phyloP scores from a whole-genome alignment of 1,140 invertebrate genomes.

The Cydia pomonella region DNA sequence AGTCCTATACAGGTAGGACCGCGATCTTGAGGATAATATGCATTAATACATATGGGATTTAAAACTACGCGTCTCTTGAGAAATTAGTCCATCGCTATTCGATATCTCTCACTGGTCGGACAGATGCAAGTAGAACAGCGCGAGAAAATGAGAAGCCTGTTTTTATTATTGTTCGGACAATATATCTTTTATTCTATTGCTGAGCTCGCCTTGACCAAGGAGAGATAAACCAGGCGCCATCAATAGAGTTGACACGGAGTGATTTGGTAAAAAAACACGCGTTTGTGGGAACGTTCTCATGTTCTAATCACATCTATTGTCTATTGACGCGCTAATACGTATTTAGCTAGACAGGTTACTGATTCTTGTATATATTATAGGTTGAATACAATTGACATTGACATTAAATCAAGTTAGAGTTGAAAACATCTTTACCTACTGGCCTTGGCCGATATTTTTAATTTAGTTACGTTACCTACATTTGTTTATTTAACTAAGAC shows the following conservation, averaged over 20 bases:
- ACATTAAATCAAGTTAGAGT: background rate
- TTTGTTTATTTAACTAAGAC: too few species aligned
- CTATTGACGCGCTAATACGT: background rate
- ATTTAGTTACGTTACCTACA: too few species aligned
- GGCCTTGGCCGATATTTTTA: background rate
- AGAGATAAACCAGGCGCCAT: background rate
- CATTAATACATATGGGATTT: too few species aligned
- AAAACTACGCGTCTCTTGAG: too few species aligned
- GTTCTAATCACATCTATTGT: conserved; percentile 13
- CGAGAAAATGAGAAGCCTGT: too few species aligned
- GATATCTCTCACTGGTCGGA: too few species aligned
- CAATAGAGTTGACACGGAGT: background rate
- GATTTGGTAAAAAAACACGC: conserved; percentile 8
- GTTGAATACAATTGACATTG: background rate
- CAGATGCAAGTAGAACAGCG: too few species aligned
- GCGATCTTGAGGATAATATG: too few species aligned
- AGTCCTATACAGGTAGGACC: too few species aligned
- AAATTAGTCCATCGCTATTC: too few species aligned
- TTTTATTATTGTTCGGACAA: too few species aligned
- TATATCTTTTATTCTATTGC: too few species aligned
- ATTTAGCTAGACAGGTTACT: conserved; percentile 15
- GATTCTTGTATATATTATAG: background rate
- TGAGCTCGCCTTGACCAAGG: background rate
- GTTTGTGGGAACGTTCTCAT: conserved; percentile 3
- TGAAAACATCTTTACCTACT: background rate